phyloP scores from a whole-genome alignment of 2,888 invertebrate genomes.

The Loripinus fragilis region DNA sequence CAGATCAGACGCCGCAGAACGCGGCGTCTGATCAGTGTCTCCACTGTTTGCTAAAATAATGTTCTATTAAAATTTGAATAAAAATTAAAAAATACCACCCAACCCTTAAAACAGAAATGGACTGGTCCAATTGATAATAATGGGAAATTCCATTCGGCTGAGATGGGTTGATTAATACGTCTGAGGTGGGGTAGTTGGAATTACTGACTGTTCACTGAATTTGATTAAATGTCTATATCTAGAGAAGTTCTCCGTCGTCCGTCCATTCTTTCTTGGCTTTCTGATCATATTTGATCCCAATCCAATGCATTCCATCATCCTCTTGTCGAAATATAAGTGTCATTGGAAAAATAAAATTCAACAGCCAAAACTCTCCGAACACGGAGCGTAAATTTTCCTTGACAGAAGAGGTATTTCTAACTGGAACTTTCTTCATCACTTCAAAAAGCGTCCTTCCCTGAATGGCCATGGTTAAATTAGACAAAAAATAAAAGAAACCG shows the following conservation, averaged over 20 bases:
- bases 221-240: no score
- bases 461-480: slow-evolving; percentile 50
- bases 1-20: no score
- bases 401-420: slow-evolving; percentile 52
- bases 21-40: no score
- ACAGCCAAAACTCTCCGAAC: slow-evolving; percentile 74
- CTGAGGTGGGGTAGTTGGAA: no score
- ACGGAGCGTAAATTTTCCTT: slow-evolving; percentile 67
- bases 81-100: no score
- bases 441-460: slow-evolving; percentile 68
- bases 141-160: no score
- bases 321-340: slow-evolving; percentile 68
- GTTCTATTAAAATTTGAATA: no score
- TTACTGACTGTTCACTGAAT: no score
- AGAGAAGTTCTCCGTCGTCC: not conserved
- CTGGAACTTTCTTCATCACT: slow-evolving; percentile 58
- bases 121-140: no score
- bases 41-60: no score
- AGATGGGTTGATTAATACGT: no score
- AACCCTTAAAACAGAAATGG: no score
- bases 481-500: slow-evolving; percentile 56
- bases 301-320: slow-evolving; percentile 67
- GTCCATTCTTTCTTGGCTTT: not conserved
- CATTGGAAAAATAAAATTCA: slow-evolving; percentile 74
- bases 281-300: slow-evolving; percentile 61